These are phyloP conservation scores for Alcedo atthis DNA, from an alignment of 2,797 vertebrate genomes.

Conservation along the genomic window DNA sequence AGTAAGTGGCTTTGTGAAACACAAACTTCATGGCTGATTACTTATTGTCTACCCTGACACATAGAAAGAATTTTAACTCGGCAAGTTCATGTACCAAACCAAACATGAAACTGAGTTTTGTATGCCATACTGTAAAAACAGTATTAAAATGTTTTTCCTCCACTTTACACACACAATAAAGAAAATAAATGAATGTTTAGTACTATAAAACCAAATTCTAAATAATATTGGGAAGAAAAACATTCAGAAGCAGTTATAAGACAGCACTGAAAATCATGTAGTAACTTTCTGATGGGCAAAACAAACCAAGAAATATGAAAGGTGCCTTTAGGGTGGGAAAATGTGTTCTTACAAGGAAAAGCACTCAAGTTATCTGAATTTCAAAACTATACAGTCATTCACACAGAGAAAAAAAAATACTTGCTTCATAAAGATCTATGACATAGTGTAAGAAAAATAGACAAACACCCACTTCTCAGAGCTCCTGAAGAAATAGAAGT, in stretches of 20 bases:
- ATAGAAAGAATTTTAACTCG: slow-evolving; percentile 14
- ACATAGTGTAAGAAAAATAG: no score
- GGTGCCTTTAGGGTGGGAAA: neutral
- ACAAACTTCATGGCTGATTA: slow-evolving; percentile 33
- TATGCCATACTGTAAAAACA: neutral
- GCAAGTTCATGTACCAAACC: neutral
- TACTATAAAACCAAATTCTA: neutral
- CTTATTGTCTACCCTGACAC: slow-evolving; percentile 5
- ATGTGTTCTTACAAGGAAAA: no score
- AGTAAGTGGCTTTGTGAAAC: slow-evolving; percentile 43
- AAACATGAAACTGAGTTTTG: neutral
- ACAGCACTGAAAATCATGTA: slow-evolving; percentile 1
- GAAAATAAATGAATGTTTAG: slow-evolving; percentile 25
- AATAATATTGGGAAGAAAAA: slow-evolving; percentile 23
- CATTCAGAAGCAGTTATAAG: neutral
- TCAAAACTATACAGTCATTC: no score
- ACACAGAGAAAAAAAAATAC: no score
- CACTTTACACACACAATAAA: neutral
- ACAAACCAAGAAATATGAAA: slow-evolving; percentile 13
- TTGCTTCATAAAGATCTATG: no score
- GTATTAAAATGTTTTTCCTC: slow-evolving; percentile 9
- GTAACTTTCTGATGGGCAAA: neutral
- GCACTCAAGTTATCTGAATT: no score
- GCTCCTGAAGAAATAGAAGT: no score
- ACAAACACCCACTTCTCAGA: no score